Base-by-base conservation (phyloP, 2,113 vertebrate genomes). In the Microcebus murinus region DNA sequence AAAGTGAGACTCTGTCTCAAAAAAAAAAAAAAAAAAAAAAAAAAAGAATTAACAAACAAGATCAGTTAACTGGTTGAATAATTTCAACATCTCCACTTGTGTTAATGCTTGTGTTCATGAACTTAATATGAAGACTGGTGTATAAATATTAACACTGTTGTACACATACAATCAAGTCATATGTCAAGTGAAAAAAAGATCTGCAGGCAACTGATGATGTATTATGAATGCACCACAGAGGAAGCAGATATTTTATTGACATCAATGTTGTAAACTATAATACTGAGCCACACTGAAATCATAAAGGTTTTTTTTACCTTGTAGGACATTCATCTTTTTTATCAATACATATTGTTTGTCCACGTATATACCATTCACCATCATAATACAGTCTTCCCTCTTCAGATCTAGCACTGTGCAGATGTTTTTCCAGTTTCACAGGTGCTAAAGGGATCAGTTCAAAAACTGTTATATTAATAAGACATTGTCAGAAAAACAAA, bases 321-420 rank as follows among this genome's bases (percentile, higher is more conserved):
- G 99, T 99, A 83, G 99, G 99, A 98, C 99, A 99, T 95, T 99
- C 99, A 93, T 99, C 99, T 98, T 99, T 99, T 98, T 99, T 99
- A 98, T 99, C 99, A 98, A 99, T 99, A 95, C 99, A 99, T 98
- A 99, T 99, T 1, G 99, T 98, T 94, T 99, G 99, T 82, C 99
- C 99, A 94, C 99, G 99, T 96, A 99, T 99, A 97, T 99, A 99
- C 99, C 99, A 99, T 96, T 99, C 99, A 82, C 99, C 99, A 93
- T 99, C 99, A 88, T 99, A 99, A 98, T 99, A 99, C 20, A 99
- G 98, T 67, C 99, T 99, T 83, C 99, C 99, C 52, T 99, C 99
- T 98, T 99, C 99, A 8, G 99, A 99, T 93, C 99, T 99, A 55
- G 99, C 99, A 92, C 99, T 99, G 42, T 99, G 99, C 63, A 99